These are phyloP conservation scores for Bubo blakistoni DNA, from an alignment of 2,113 vertebrate species.

Conservation along the genomic window DNA sequence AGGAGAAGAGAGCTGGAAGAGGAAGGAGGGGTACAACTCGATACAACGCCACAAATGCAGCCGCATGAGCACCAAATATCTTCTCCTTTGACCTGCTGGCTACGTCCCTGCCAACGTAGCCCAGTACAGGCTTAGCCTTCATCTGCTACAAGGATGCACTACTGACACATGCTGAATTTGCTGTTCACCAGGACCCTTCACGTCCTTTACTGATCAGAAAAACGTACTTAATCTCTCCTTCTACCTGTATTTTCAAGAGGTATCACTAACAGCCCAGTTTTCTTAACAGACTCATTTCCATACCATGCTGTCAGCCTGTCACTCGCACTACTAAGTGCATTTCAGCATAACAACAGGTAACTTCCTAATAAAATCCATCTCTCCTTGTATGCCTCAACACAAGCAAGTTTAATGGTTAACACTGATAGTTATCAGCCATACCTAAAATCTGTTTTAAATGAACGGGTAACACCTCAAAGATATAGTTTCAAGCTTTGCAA, in stretches of 20 bases:
- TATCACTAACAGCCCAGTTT: not conserved
- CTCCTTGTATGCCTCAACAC: not conserved
- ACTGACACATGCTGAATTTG: not conserved
- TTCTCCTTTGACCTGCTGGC: not conserved
- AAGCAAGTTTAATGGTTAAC: not conserved
- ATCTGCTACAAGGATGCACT: not conserved
- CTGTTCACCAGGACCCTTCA: not conserved
- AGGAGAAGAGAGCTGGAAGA: not conserved
- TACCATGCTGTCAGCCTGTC: not conserved
- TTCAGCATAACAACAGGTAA: not conserved
- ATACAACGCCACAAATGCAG: not conserved
- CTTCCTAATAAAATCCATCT: not conserved
- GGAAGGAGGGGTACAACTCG: not conserved
- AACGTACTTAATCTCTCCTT: not conserved
- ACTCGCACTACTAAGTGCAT: not conserved
- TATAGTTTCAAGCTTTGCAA: constrained; percentile 3
- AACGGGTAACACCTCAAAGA: not conserved
- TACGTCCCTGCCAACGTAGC: not conserved
- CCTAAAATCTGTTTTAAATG: not conserved
- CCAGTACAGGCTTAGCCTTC: not conserved
- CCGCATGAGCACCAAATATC: not conserved
- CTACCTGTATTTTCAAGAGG: not conserved
- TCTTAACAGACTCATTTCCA: not conserved
- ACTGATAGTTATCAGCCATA: not conserved
- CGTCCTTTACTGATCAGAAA: not conserved